Evolutionary conservation across 2,888 invertebrate species (phyloP).

Genomic region (Lumbricus terrestris): DNA sequence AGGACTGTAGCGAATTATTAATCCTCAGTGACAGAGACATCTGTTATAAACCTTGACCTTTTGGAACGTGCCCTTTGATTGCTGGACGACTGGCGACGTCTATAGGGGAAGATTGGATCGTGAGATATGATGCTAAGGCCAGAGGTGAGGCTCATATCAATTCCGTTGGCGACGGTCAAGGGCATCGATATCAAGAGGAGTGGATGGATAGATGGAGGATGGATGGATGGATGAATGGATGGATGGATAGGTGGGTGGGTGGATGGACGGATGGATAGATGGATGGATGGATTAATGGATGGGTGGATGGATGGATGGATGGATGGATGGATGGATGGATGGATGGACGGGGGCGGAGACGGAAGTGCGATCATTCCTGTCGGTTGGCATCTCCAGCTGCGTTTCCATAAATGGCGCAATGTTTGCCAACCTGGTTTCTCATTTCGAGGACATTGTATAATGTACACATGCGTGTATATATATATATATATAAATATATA

Average conservation of each 20-base stretch:
- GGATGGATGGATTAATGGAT: too few species aligned
- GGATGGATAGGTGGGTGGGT: too few species aligned
- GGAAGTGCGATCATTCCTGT: background rate
- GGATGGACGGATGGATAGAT: too few species aligned
- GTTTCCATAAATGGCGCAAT: slow-evolving; percentile 9
- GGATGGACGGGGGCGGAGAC: too few species aligned
- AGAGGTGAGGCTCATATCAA: background rate
- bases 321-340: too few species aligned
- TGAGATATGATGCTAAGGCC: background rate
- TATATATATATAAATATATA: background rate
- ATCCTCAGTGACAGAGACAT: too few species aligned
- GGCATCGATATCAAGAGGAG: background rate
- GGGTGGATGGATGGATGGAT: too few species aligned
- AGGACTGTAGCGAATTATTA: too few species aligned
- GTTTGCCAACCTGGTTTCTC: background rate
- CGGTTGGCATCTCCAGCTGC: background rate
- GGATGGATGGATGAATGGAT: background rate
- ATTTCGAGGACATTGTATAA: background rate
- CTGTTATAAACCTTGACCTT: background rate
- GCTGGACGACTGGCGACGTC: background rate
- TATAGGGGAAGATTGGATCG: too few species aligned
- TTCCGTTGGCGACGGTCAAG: background rate
- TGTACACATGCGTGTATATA: background rate
- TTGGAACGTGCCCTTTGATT: background rate
- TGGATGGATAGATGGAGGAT: background rate